Percentiles rank a stretch among this genome's conserved stretches.
Conservation (phyloP, 2,113 vertebrate genomes). For the Sceloporus tristichus region DNA sequence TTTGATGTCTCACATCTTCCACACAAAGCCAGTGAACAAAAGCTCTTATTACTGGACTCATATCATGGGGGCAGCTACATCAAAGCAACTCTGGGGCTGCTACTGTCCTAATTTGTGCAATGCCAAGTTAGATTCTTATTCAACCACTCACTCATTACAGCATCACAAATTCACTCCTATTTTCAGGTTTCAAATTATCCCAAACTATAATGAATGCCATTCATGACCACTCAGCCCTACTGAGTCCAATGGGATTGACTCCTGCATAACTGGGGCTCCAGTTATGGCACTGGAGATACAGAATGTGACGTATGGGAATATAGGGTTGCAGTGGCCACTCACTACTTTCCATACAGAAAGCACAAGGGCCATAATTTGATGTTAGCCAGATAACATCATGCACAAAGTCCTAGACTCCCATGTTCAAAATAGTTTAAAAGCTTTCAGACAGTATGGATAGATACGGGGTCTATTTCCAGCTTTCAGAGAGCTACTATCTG, state of each 20-base stretch:
- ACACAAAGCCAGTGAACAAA: neutral
- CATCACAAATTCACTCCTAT: neutral
- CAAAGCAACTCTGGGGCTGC: neutral
- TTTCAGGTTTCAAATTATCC: neutral
- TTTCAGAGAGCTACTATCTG: neutral
- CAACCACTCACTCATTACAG: neutral
- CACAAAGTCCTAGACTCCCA: neutral
- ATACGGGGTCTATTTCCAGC: neutral
- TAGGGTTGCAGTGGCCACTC: neutral
- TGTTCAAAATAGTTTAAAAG: neutral
- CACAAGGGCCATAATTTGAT: neutral
- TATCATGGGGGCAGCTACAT: slow-evolving; percentile 3
- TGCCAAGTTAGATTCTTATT: neutral
- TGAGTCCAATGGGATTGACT: neutral
- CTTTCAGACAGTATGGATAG: neutral
- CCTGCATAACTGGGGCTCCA: neutral
- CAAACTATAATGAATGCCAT: neutral
- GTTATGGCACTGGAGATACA: neutral
- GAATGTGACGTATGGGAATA: neutral
- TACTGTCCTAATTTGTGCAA: neutral
- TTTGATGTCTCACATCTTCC: slow-evolving; percentile 2
- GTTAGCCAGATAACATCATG: neutral
- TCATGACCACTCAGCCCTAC: neutral
- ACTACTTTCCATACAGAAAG: neutral
- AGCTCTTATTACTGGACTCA: neutral